phyloP scores from a whole-genome alignment of 37 sponge, comb jelly and placozoan species.

The Lycopodina hypogea region DNA sequence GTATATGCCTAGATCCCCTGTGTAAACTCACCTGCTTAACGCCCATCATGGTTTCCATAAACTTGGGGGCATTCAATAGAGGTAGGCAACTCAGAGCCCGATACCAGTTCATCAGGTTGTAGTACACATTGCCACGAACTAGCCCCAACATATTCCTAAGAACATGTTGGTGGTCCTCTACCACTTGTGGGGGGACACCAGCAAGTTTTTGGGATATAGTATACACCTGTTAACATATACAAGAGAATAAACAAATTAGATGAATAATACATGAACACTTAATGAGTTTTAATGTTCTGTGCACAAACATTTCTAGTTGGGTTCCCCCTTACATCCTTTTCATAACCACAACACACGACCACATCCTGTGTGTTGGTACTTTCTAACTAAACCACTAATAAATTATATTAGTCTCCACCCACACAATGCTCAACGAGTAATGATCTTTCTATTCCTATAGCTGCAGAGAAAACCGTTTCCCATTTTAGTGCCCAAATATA shows the following conservation, averaged over 20 bases:
- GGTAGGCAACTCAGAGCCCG: slow-evolving; percentile 73
- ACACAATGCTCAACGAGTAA: no score
- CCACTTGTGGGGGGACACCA: slow-evolving; percentile 61
- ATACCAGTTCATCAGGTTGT: slow-evolving; percentile 90
- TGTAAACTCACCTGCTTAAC: slow-evolving; percentile 83
- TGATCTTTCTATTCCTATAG: no score
- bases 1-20: no score
- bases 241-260: not conserved
- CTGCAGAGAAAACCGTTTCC: no score
- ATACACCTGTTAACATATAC: slow-evolving; percentile 65
- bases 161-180: slow-evolving; percentile 54
- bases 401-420: no score
- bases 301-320: no score
- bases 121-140: slow-evolving; percentile 85
- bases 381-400: no score
- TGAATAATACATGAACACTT: not conserved
- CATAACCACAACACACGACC: no score
- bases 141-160: slow-evolving; percentile 84
- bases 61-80: slow-evolving; percentile 77
- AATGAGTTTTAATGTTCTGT: not conserved
- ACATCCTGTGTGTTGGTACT: no score
- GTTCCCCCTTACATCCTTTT: no score
- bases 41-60: slow-evolving; percentile 94
- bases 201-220: slow-evolving; percentile 56
- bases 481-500: no score